Evolutionary conservation across 2,888 invertebrate species (phyloP).

Genomic region (Caenorhabditis auriculariae): DNA sequence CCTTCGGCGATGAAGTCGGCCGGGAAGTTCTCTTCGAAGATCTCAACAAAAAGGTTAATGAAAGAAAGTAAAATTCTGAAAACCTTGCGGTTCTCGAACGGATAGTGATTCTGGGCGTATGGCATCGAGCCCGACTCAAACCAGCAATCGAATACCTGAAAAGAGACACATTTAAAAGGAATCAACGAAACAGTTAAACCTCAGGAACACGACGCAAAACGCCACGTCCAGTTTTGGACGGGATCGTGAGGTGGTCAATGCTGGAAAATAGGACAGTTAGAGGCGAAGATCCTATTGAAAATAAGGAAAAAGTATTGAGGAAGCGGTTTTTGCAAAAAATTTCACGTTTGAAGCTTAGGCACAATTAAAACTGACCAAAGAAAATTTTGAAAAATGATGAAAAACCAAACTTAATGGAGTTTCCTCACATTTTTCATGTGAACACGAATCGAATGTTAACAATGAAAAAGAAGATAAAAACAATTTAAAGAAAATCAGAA

Average conservation of each 20-base stretch:
- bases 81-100: constrained; percentile 75
- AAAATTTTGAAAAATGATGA: no score
- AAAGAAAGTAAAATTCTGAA: constrained; percentile 65
- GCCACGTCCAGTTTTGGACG: constrained; percentile 82
- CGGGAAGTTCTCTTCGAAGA: constrained; percentile 85
- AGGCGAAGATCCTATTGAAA: no score
- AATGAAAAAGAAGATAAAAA: neutral
- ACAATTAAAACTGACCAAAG: no score
- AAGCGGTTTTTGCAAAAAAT: no score
- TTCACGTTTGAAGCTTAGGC: no score
- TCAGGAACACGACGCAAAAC: constrained; percentile 83
- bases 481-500: neutral
- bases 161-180: neutral
- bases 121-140: constrained; percentile 99
- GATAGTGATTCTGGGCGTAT: constrained; percentile 92
- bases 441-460: no score
- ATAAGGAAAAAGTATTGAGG: no score
- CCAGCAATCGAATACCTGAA: constrained; percentile 91
- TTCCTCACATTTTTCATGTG: no score
- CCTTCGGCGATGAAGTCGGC: constrained; percentile 99
- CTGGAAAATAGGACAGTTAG: no score
- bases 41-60: constrained; percentile 5
- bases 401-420: no score
- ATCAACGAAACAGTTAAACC: constrained; percentile 64
- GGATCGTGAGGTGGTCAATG: constrained; percentile 88